Percentiles rank a stretch among this genome's conserved stretches.
phyloP scores from a whole-genome alignment of 2,113 vertebrate genomes.

The Ranitomeya variabilis region DNA sequence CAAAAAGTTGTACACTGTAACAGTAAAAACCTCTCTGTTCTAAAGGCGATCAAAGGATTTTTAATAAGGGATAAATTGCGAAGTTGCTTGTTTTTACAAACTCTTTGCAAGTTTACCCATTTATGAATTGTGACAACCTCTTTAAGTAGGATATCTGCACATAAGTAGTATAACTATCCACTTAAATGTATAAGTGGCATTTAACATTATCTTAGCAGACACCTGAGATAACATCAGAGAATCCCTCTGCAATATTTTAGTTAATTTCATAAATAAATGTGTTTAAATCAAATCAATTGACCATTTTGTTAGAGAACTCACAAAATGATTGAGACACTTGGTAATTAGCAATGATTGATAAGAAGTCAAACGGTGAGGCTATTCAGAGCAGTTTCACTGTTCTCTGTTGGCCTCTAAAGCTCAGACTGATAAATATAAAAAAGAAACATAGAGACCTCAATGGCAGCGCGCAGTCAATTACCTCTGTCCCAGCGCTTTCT shows the following conservation, averaged over 20 bases:
- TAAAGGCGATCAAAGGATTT: too few species aligned
- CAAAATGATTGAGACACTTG: not conserved
- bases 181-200: not conserved
- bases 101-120: too few species aligned
- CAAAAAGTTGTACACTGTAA: too few species aligned
- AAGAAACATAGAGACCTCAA: not conserved
- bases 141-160: too few species aligned
- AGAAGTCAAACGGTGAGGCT: not conserved
- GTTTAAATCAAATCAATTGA: not conserved
- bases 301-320: not conserved
- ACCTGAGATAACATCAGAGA: not conserved
- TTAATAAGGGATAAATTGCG: too few species aligned
- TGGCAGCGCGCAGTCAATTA: constrained; percentile 12
- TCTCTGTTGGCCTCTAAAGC: not conserved
- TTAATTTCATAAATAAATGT: not conserved
- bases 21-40: too few species aligned
- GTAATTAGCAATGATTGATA: constrained; percentile 15
- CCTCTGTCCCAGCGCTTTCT: constrained; percentile 3
- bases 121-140: too few species aligned
- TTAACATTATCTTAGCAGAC: not conserved
- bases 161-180: too few species aligned
- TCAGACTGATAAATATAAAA: constrained; percentile 16
- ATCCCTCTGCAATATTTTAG: not conserved
- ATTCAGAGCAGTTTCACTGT: constrained; percentile 1
- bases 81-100: too few species aligned